Evolutionary conservation across 2,888 invertebrate genomes (phyloP), one percentile per base, ranked within the genome.

Genomic region (Drosophila putrida): DNA sequence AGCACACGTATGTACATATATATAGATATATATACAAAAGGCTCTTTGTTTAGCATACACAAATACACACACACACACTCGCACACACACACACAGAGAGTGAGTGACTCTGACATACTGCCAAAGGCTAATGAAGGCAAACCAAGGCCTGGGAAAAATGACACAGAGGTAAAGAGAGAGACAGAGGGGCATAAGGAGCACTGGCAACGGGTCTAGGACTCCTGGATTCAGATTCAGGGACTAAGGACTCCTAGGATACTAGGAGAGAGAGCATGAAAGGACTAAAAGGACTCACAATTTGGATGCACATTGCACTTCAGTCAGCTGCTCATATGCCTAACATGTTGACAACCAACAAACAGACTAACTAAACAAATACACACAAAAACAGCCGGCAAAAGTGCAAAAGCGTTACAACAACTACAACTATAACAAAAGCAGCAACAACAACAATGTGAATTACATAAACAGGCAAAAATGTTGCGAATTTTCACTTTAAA

Each of bases 111-210:
- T 81, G 81, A 81, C 82, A 85, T 73, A 79, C 86, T 82, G 81
- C 81, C 81, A 85, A 82, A 85, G 85, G 85, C 85, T 82, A 85
- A 82, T 82, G 81, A 82, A 85, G 85, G 85, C 85, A 65, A 64
- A 65, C 63, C 61, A 63, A 61, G 63, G 66, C 35, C 75, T 63
- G 39, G 53, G 55, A 20, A 20, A 46, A 65, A 27, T 58, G 43
- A 33, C 60, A 31, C 60, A 31, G 43, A 8, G 28, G 31, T 20
- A 20, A 20, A 20, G 20, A 20, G 50, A n/a, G n/a, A n/a, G n/a
- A n/a, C 27, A 31, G 31, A 2, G 31, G 5, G 50, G 9, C 27
- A 36, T 3, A 28, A 8, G 9, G 31, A 39, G 15, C 38, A 39
- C 44, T 59, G 82, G 62, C 82, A 80, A 63, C 61, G 53, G 71